Evolutionary conservation across 2,888 invertebrate genomes (phyloP).

Genomic region (Creontiades dilutus): DNA sequence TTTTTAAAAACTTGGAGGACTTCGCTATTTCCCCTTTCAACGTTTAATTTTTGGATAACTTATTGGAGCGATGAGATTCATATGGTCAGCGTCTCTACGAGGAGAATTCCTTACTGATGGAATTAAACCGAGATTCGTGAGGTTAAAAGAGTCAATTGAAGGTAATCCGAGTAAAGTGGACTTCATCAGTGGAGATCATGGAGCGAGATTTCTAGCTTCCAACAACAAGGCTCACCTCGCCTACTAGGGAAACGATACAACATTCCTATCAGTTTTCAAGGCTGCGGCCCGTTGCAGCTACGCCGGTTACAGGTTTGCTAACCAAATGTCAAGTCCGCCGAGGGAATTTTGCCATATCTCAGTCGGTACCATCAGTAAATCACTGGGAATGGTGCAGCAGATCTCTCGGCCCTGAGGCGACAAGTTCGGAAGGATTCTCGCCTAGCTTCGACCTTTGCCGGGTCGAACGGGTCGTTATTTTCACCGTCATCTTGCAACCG

Average conservation of each 20-base stretch:
- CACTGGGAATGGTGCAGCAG: background rate
- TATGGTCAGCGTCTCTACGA: background rate
- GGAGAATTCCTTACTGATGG: background rate
- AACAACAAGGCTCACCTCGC: background rate
- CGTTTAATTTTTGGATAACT: too few relatives aligned
- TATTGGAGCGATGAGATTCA: too few relatives aligned
- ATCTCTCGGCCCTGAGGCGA: background rate
- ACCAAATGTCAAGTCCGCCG: slow-evolving; percentile 56
- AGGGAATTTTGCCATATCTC: background rate
- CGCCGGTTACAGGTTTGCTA: background rate
- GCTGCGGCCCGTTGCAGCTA: slow-evolving; percentile 16
- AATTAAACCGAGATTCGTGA: background rate
- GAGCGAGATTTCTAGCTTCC: slow-evolving; percentile 2
- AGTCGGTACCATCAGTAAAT: background rate
- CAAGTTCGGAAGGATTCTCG: background rate
- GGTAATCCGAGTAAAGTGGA: slow-evolving; percentile 30
- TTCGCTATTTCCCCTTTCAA: too few relatives aligned
- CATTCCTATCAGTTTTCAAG: slow-evolving; percentile 55
- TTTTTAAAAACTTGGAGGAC: too few relatives aligned
- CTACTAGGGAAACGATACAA: slow-evolving; percentile 24
- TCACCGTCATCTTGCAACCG: background rate
- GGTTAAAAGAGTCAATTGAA: slow-evolving; percentile 32
- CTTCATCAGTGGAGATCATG: slow-evolving; percentile 16
- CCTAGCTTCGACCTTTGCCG: background rate
- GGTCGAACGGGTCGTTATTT: background rate